phyloP scores from a whole-genome alignment of 2,797 vertebrate genomes.

The Halcyon chelicuti region DNA sequence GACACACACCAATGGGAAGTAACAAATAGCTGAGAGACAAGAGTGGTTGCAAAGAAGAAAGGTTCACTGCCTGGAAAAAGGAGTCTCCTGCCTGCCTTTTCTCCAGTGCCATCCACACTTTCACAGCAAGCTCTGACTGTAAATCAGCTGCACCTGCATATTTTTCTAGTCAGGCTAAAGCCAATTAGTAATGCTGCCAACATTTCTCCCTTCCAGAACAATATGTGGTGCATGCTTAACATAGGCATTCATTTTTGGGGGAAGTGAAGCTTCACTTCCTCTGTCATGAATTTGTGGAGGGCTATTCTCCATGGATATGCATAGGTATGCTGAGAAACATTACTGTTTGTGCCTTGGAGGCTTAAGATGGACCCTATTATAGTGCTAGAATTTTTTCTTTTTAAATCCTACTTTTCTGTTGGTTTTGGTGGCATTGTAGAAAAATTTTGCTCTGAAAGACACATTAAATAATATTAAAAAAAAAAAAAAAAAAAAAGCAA shows the following conservation, averaged over 20 bases:
- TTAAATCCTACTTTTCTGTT: not conserved
- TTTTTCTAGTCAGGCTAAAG: not conserved
- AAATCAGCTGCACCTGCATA: not conserved
- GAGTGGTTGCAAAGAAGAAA: not conserved
- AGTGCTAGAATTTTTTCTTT: not conserved
- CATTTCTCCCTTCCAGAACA: not conserved
- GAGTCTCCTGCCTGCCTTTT: not conserved
- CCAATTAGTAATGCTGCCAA: not conserved
- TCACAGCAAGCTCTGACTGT: not conserved
- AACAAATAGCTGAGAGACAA: not conserved
- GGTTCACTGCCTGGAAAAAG: not conserved
- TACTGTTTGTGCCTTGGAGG: not conserved
- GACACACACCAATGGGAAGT: not conserved
- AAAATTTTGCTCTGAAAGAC: not conserved
- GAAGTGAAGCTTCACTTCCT: not conserved
- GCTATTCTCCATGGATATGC: not conserved
- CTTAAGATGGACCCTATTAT: not conserved
- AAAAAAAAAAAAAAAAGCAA: accelerated
- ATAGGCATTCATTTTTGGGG: accelerated
- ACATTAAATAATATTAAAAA: not conserved
- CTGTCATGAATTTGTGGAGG: not conserved
- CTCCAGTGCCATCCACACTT: not conserved
- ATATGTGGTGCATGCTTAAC: accelerated
- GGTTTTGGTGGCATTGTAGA: not conserved
- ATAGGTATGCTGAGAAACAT: not conserved